These are phyloP conservation scores for Periophthalmus magnuspinnatus DNA, from an alignment of 2,797 vertebrate genomes.

Conservation along the genomic window DNA sequence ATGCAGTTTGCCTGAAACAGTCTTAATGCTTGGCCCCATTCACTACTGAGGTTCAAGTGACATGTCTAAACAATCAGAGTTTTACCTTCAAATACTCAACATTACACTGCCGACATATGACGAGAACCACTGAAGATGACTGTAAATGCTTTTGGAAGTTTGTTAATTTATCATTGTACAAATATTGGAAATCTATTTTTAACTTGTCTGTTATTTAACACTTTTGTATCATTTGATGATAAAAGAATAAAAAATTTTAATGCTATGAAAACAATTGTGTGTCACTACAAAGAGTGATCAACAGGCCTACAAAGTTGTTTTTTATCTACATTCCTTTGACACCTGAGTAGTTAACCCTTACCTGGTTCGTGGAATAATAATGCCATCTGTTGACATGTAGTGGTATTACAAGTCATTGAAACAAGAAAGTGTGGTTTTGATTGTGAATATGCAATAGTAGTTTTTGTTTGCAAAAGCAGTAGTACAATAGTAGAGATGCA, in stretches of 20 bases:
- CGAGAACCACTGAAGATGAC: slow-evolving; percentile 51
- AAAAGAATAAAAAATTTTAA: slow-evolving; percentile 75
- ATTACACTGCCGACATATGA: slow-evolving; percentile 23
- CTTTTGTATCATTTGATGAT: slow-evolving; percentile 82
- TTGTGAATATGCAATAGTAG: background rate
- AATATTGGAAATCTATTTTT: slow-evolving; percentile 60
- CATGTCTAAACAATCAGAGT: slow-evolving; percentile 50
- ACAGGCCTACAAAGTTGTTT: background rate
- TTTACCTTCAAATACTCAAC: slow-evolving; percentile 32
- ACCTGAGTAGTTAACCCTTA: background rate
- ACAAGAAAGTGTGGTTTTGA: no score
- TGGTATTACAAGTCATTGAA: background rate
- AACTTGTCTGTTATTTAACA: slow-evolving; percentile 80
- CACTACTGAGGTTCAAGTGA: slow-evolving; percentile 52
- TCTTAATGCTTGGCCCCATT: slow-evolving; percentile 43
- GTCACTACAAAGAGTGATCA: background rate
- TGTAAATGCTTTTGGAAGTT: slow-evolving; percentile 63
- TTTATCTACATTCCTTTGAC: background rate
- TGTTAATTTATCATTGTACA: slow-evolving; percentile 99
- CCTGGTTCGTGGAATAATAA: slow-evolving; percentile 47
- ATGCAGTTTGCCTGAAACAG: slow-evolving; percentile 47
- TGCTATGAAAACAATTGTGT: slow-evolving; percentile 34
- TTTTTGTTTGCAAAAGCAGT: background rate
- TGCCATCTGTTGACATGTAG: slow-evolving; percentile 58
- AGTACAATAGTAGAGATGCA: background rate